Conservation (phyloP, 2,888 invertebrate genomes). For the Ochropleura plecta region DNA sequence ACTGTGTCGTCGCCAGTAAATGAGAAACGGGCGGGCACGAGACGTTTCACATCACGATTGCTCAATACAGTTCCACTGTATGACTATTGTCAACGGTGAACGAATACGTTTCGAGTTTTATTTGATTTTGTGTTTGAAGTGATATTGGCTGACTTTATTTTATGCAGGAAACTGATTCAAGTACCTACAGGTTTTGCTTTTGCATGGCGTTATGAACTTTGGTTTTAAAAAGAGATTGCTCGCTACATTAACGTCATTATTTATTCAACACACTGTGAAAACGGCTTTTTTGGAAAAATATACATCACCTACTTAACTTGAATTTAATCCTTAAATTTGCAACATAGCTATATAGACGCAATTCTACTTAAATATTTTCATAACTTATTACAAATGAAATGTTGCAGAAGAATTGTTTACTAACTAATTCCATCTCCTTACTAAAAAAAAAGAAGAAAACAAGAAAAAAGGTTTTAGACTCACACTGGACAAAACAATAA, state of each 20-base stretch:
- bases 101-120: conserved; percentile 19
- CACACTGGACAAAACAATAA: too few relatives aligned
- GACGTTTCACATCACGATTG: conserved; percentile 37
- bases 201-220: not conserved
- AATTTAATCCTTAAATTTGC: not conserved
- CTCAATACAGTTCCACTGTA: conserved; percentile 33
- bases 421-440: not conserved
- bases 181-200: not conserved
- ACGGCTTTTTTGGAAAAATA: not conserved
- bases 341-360: not conserved
- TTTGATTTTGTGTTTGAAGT: conserved; percentile 26
- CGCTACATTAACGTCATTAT: too few relatives aligned
- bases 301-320: not conserved
- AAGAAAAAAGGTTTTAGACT: too few relatives aligned
- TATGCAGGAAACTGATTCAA: too few relatives aligned
- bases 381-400: not conserved
- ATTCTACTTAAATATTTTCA: not conserved
- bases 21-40: conserved; percentile 34
- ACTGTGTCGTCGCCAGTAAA: conserved; percentile 28
- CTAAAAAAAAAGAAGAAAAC: too few relatives aligned
- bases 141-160: conserved; percentile 11
- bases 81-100: conserved; percentile 15
- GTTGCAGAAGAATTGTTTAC: not conserved
- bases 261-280: not conserved
- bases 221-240: not conserved